These are phyloP conservation scores for Parnassius glacialis DNA, from an alignment of 2,888 invertebrate species.

Conservation along the genomic window DNA sequence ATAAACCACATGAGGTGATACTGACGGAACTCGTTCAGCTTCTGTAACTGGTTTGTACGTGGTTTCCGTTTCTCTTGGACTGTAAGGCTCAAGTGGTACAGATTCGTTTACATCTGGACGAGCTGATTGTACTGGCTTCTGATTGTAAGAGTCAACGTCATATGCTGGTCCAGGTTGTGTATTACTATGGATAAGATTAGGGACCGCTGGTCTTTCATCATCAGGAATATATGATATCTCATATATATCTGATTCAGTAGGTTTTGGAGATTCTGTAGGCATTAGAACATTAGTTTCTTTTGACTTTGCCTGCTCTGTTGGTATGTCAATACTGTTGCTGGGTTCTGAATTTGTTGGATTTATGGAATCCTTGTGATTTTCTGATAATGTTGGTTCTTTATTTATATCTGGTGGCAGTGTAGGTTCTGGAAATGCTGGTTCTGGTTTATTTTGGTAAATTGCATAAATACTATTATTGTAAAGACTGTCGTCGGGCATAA, in stretches of 20 bases:
- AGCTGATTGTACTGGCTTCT: background rate
- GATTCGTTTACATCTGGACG: constrained; percentile 12
- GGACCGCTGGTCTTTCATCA: constrained; percentile 29
- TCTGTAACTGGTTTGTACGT: constrained; percentile 42
- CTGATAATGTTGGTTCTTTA: constrained; percentile 31
- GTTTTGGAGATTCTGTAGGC: constrained; percentile 23
- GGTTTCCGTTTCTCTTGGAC: constrained; percentile 31
- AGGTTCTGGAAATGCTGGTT: constrained; percentile 25
- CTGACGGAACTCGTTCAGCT: constrained; percentile 29
- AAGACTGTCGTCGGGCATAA: background rate
- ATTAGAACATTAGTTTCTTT: constrained; percentile 2
- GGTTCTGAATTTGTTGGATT: constrained; percentile 20
- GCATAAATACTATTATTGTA: constrained; percentile 19
- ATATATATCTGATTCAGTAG: constrained; percentile 7
- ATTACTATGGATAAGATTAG: constrained; percentile 18
- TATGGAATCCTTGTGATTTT: constrained; percentile 26
- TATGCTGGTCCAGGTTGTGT: constrained; percentile 16
- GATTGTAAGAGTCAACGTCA: constrained; percentile 7
- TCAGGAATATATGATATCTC: constrained; percentile 26
- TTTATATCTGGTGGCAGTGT: constrained; percentile 24
- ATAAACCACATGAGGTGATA: constrained; percentile 44
- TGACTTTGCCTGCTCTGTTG: constrained; percentile 5
- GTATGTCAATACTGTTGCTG: constrained; percentile 3
- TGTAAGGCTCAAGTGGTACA: constrained; percentile 26
- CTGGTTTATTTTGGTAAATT: constrained; percentile 10